These are phyloP conservation scores for Tetramorium alpestre DNA, from an alignment of 1,140 invertebrate genomes.

Conservation along the genomic window DNA sequence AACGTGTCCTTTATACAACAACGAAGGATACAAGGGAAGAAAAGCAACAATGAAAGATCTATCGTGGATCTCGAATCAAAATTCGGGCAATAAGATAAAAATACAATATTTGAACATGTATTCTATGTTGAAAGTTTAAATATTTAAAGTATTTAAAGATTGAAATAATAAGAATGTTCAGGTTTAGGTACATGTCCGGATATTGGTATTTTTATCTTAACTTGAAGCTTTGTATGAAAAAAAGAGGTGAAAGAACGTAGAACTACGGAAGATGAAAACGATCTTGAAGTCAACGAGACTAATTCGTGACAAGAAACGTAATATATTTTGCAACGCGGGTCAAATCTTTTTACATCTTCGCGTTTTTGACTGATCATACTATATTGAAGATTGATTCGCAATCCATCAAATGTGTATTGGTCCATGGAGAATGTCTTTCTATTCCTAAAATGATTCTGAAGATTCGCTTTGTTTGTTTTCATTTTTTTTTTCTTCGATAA, in stretches of 20 bases:
- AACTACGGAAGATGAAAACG: neutral
- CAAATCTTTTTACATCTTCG: neutral
- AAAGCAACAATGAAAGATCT: slow-evolving; percentile 8
- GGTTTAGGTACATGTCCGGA: too few species aligned
- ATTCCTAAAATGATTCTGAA: slow-evolving; percentile 36
- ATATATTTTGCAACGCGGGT: neutral
- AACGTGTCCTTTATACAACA: neutral
- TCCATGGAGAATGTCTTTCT: slow-evolving; percentile 43
- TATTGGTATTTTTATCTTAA: neutral
- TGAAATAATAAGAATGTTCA: too few species aligned
- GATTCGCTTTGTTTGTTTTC: slow-evolving; percentile 24
- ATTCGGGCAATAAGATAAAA: neutral
- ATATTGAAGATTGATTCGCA: neutral
- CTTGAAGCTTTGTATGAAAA: neutral
- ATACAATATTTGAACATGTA: too few species aligned
- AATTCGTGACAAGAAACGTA: neutral
- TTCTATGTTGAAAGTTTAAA: too few species aligned
- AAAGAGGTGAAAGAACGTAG: neutral
- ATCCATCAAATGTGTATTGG: slow-evolving; percentile 15
- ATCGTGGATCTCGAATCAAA: slow-evolving; percentile 24
- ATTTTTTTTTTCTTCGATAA: neutral
- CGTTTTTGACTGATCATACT: neutral
- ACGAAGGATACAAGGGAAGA: slow-evolving; percentile 20
- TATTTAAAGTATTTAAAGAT: too few species aligned
- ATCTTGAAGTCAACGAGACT: neutral